Conservation (phyloP, 2,113 vertebrate genomes). For the Castor canadensis region DNA sequence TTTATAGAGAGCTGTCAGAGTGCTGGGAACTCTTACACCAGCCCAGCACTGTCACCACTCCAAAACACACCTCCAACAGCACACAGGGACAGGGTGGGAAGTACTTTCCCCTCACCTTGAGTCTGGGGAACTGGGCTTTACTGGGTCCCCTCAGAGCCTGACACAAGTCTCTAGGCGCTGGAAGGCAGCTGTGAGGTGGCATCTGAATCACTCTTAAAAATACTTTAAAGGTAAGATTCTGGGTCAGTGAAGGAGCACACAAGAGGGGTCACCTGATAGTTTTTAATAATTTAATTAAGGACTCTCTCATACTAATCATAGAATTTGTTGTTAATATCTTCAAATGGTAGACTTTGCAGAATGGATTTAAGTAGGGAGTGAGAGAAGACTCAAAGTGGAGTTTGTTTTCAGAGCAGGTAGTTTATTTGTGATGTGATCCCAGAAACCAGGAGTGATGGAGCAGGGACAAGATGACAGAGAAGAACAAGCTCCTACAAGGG, state of each 20-base stretch:
- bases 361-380: not conserved
- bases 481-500: not conserved
- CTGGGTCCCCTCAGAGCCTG: not conserved
- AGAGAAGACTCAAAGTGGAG: not conserved
- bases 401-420: not conserved
- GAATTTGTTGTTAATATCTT: not conserved
- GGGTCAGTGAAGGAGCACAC: not conserved
- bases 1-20: not conserved
- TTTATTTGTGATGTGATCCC: not conserved
- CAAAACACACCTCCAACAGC: not conserved
- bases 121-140: not conserved
- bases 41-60: not conserved
- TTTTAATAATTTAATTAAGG: not conserved
- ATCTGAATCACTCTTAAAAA: not conserved
- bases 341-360: not conserved
- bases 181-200: not conserved
- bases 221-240: not conserved
- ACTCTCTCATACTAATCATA: not conserved
- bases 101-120: not conserved
- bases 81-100: not conserved
- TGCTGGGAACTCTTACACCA: not conserved
- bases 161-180: not conserved
- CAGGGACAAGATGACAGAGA: not conserved
- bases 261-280: not conserved
- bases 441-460: not conserved